Evolutionary conservation across 2,888 invertebrate species (phyloP).

Genomic region (Thereva unica): DNA sequence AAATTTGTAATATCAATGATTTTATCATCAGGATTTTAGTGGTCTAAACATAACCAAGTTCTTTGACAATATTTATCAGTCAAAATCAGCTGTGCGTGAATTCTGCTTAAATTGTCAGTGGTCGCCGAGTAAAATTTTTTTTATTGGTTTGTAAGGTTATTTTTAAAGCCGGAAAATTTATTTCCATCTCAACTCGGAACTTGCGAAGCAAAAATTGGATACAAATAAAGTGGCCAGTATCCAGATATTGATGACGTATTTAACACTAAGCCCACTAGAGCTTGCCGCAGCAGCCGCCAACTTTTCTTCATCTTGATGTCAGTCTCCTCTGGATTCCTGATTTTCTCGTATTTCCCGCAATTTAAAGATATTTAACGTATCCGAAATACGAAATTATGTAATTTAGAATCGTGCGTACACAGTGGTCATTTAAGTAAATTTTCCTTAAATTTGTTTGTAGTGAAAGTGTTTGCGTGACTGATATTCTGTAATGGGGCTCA

Average conservation of each 20-base stretch:
- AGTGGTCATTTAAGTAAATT: not conserved
- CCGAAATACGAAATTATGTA: no score
- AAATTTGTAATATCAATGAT: no score
- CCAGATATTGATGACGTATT: conserved; percentile 19
- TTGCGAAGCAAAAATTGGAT: not conserved
- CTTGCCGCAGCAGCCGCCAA: not conserved
- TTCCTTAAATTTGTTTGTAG: not conserved
- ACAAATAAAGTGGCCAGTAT: conserved; percentile 2
- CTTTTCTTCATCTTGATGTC: conserved; percentile 16
- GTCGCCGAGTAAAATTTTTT: no score
- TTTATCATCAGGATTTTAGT: no score
- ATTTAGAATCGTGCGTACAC: no score
- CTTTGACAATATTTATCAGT: no score
- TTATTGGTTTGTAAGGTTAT: conserved; percentile 4
- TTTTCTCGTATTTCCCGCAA: not conserved
- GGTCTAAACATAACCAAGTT: no score
- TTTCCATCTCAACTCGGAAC: conserved; percentile 14
- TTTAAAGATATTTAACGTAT: no score
- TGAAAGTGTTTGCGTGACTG: not conserved
- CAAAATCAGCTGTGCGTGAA: no score
- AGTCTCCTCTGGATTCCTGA: not conserved
- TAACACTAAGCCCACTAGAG: conserved; percentile 5
- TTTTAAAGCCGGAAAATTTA: conserved; percentile 12
- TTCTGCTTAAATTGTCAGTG: no score
- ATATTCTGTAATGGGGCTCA: conserved; percentile 66